Evolutionary conservation across 2,888 invertebrate genomes (phyloP).

Genomic region (Marronus borbonicus): DNA sequence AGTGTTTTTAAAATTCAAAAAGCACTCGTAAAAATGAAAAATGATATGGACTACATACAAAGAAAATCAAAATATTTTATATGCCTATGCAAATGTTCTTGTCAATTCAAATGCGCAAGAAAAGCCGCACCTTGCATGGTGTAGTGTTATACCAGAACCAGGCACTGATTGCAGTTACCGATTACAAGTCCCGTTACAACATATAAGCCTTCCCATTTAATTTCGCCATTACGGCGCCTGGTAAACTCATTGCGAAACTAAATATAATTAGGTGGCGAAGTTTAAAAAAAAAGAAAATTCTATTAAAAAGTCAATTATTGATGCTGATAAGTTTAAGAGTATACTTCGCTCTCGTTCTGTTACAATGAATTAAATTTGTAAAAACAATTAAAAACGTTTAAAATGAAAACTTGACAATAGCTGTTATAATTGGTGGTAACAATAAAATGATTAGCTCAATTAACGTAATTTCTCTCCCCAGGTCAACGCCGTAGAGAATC

Average conservation of each 20-base stretch:
- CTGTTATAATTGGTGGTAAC: constrained; percentile 29
- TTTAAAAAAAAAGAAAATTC: too few species aligned
- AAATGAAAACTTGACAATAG: constrained; percentile 22
- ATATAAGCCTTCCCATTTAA: too few species aligned
- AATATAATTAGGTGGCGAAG: neutral
- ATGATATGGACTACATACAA: too few species aligned
- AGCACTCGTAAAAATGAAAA: too few species aligned
- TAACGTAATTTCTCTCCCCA: constrained; percentile 40
- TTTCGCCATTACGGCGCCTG: neutral
- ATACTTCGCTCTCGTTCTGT: too few species aligned
- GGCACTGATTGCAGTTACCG: constrained; percentile 6
- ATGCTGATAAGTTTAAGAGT: too few species aligned
- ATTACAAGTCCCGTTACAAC: neutral
- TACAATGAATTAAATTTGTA: constrained; percentile 4
- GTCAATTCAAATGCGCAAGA: too few species aligned
- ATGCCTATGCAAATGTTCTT: too few species aligned
- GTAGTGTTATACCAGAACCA: neutral
- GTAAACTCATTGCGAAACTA: neutral
- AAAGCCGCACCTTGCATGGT: too few species aligned
- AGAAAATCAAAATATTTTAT: too few species aligned
- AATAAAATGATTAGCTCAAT: constrained; percentile 45
- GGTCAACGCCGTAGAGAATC: constrained; percentile 37
- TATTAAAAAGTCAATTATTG: too few species aligned
- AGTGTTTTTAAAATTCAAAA: too few species aligned
- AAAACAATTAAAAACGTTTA: constrained; percentile 12